Evolutionary conservation across 1,140 invertebrate species (phyloP).

Genomic region (Drosophila watanabei): DNA sequence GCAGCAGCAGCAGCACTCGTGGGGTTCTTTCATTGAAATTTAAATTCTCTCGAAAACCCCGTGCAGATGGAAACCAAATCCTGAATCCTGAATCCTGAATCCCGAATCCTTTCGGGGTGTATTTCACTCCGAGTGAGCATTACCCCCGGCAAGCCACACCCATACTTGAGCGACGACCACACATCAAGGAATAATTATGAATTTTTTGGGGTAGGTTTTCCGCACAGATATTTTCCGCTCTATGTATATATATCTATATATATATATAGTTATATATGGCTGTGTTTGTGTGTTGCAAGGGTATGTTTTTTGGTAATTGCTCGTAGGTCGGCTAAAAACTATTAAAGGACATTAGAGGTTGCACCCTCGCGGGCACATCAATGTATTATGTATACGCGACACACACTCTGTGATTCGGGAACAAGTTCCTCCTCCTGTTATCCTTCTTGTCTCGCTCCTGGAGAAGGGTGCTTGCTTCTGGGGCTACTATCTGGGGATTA

Average conservation of each 20-base stretch:
- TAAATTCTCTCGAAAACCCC: not conserved
- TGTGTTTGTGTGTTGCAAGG: conserved; percentile 13
- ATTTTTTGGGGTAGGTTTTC: conserved; percentile 74
- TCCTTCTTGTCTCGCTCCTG: not conserved
- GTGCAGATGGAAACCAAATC: conserved; percentile 7
- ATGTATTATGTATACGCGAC: conserved; percentile 36
- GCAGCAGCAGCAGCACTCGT: not conserved
- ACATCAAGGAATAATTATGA: conserved; percentile 77
- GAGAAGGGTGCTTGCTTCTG: conserved; percentile 4
- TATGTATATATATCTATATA: not conserved
- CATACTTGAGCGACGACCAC: conserved; percentile 60
- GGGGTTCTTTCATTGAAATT: conserved; percentile 11
- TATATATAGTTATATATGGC: not conserved
- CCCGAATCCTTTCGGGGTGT: conserved; percentile 30
- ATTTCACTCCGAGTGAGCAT: conserved; percentile 12
- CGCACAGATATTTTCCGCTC: conserved; percentile 26
- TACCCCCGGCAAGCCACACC: conserved; percentile 38
- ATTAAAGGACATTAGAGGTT: conserved; percentile 75
- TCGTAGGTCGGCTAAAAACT: conserved; percentile 58
- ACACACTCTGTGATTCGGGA: conserved; percentile 27
- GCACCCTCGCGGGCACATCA: conserved; percentile 56
- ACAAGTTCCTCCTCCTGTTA: conserved; percentile 10
- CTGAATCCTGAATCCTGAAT: conserved; percentile 1
- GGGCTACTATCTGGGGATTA: conserved; percentile 78
- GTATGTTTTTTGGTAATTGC: conserved; percentile 46